A percentile compares a stretch with the other conserved stretches of the same genome.
Conservation (phyloP, 37 sponge, comb jelly and placozoan genomes). For the Halisarca cf. caerulea region DNA sequence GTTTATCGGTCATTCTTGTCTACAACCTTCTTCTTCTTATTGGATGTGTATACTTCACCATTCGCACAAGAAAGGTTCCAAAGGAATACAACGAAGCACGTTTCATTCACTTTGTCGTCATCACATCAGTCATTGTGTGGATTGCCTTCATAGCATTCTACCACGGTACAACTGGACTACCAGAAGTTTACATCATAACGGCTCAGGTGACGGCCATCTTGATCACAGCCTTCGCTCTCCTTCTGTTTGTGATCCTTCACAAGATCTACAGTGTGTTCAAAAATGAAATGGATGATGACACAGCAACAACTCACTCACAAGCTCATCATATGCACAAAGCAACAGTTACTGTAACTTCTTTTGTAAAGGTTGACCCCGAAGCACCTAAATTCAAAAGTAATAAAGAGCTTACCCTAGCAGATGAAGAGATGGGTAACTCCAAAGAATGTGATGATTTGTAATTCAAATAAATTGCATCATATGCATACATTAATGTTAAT, state of each 20-base stretch:
- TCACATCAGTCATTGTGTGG: slow-evolving; percentile 27
- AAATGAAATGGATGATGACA: not conserved
- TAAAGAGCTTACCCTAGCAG: too few relatives aligned
- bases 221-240: not conserved
- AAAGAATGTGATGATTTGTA: too few relatives aligned
- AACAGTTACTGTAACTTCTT: too few relatives aligned
- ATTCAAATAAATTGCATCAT: too few relatives aligned
- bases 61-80: slow-evolving; percentile 30
- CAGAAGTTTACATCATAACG: not conserved
- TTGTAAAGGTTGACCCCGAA: too few relatives aligned
- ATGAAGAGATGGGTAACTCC: too few relatives aligned
- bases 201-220: not conserved
- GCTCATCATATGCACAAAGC: too few relatives aligned
- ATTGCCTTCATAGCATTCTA: slow-evolving; percentile 40
- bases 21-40: slow-evolving; percentile 57
- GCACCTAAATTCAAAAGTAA: too few relatives aligned
- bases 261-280: not conserved
- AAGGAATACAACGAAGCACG: slow-evolving; percentile 37
- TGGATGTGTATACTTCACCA: slow-evolving; percentile 27
- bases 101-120: slow-evolving; percentile 34
- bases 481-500: too few relatives aligned
- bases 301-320: too few relatives aligned
- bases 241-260: not conserved
- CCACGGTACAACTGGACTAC: slow-evolving; percentile 3
- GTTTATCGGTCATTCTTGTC: not conserved